Conservation (phyloP, 1,140 invertebrate species). For the Antheraea pernyi region DNA sequence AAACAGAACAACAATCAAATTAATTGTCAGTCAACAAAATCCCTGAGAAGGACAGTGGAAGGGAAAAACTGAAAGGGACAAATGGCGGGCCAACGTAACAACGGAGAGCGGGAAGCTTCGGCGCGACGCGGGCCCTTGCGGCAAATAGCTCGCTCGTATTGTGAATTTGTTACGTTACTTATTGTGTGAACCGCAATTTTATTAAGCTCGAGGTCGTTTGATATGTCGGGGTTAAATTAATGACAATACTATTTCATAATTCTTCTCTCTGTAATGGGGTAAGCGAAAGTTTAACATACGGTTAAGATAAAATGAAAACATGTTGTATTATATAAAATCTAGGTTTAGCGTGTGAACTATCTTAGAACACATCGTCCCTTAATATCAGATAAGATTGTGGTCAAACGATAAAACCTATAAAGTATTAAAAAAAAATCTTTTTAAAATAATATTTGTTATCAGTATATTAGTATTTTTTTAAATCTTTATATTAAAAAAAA, state of each 20-base stretch:
- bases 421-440: no score
- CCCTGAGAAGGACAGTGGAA: background rate
- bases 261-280: background rate
- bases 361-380: no score
- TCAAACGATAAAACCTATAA: no score
- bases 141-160: background rate
- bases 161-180: background rate
- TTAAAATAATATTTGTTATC: no score
- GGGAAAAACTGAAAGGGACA: background rate
- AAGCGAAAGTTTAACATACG: background rate
- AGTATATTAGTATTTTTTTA: no score
- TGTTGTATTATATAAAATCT: no score
- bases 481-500: no score
- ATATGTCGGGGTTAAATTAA: background rate
- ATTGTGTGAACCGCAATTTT: background rate
- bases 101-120: background rate
- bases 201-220: background rate
- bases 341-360: no score
- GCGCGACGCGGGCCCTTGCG: background rate
- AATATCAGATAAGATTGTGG: no score
- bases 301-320: slow-evolving; percentile 79
- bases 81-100: background rate
- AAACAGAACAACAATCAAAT: background rate
- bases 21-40: background rate
- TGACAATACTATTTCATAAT: background rate